Evolutionary conservation across 1,140 invertebrate species (phyloP).

Genomic region (Megathymus violae): DNA sequence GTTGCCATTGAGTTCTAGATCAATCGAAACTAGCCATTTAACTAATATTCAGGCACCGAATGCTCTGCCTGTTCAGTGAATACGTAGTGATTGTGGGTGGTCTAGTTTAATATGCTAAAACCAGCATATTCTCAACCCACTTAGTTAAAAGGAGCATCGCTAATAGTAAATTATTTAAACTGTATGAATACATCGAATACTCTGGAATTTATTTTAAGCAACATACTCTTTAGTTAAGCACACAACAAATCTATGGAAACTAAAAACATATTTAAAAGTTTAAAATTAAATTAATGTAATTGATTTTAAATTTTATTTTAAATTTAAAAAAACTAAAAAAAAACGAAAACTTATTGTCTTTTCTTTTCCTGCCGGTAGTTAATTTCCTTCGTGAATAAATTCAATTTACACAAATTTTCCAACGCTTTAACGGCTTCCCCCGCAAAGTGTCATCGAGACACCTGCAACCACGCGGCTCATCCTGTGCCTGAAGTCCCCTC

Average conservation of each 20-base stretch:
- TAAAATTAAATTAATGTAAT: no score
- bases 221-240: no score
- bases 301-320: no score
- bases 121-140: no score
- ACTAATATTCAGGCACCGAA: neutral
- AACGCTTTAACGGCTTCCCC: neutral
- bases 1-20: neutral
- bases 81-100: constrained; percentile 13
- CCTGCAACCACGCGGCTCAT: constrained; percentile 1
- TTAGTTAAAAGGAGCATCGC: no score
- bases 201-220: no score
- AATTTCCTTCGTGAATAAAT: neutral
- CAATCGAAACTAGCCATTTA: constrained; percentile 16
- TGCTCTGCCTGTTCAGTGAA: neutral
- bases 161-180: no score
- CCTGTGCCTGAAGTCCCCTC: constrained; percentile 8
- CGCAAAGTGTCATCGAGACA: constrained; percentile 5
- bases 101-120: no score
- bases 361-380: neutral
- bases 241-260: no score
- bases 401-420: constrained; percentile 12
- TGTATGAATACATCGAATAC: no score
- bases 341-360: neutral
- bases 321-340: neutral
- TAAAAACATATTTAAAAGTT: no score